These are phyloP conservation scores for Smittia aterrima DNA, from an alignment of 2,888 invertebrate species.

Conservation along the genomic window DNA sequence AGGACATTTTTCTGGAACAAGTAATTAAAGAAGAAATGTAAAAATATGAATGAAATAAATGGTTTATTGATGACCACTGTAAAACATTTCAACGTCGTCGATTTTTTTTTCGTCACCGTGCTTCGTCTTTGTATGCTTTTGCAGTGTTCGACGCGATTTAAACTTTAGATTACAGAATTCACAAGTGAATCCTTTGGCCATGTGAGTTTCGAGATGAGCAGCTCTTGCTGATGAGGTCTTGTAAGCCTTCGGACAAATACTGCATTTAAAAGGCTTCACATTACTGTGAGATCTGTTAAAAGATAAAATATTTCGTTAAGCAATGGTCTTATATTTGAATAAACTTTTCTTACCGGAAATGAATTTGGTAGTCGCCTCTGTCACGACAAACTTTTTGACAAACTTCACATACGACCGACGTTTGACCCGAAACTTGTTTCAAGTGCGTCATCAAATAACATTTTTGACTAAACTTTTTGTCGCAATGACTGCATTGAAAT, in stretches of 20 bases:
- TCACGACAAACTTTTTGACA: background rate
- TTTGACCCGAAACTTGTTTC: background rate
- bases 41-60: too few species aligned
- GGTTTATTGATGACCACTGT: too few species aligned
- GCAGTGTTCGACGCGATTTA: background rate
- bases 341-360: background rate
- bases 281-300: constrained; percentile 1
- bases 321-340: too few species aligned
- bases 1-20: too few species aligned
- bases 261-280: background rate
- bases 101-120: background rate
- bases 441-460: background rate
- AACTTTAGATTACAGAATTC: background rate
- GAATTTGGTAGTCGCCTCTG: constrained; percentile 9
- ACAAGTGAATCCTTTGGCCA: background rate
- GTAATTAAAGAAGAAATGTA: too few species aligned
- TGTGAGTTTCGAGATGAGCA: constrained; percentile 8
- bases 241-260: background rate
- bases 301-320: background rate
- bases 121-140: background rate
- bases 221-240: constrained; percentile 19
- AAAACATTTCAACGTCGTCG: background rate
- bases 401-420: background rate
- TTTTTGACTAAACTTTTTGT: background rate
- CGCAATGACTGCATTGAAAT: background rate